Base-by-base conservation (phyloP, 2,888 invertebrate species). In the Taphrorychus bicolor region DNA sequence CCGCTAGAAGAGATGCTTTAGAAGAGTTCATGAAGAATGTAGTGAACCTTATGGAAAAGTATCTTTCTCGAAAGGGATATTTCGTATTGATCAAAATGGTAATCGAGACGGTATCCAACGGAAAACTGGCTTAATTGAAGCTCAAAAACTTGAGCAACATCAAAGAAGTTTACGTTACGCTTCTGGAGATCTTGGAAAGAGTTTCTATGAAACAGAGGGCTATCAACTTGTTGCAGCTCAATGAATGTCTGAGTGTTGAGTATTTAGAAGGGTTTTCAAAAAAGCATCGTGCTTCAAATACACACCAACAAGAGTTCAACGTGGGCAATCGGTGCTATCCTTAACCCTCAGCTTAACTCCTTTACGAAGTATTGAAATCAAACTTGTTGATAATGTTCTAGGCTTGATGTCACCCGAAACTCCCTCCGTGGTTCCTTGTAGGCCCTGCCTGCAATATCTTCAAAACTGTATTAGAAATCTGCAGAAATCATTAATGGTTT, bases 21-120 rank as follows among this genome's bases (percentile, higher is more conserved):
- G 82, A 82, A 71, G 78, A 81, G 72, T 77, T 79, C 1, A 76
- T 77, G 9, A 82, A 82, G 60, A 82, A 82, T 70, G 80, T 79
- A 2, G 77, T 82, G 4, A 82, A 82, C 72, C 68, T 82, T 42
- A 74, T 81, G 57, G 82, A 82, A n/a, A 71, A 76, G 76, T 32
- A 78, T 81, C 52, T 76, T 78, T 5, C 40, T 68, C 7, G 72
- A 73, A 41, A 70, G 71, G 45, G 73, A 73, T 40, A 74, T 3
- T 66, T 65, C 23, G 62, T 56, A 45, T 64, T 68, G 1, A 16
- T 74, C 2, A 70, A 63, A 42, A 61, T 61, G 5, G 19, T 71
- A 2, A 40, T 45, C 24, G 58, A 66, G 41, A 54, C 51, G 21
- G 40, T 66, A 32, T 52, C 42, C 5, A 71, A 72, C 65, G 41